Evolutionary conservation across 2,113 vertebrate genomes (phyloP), one percentile per base, ranked within the genome.

Genomic region (Noctilio leporinus): DNA sequence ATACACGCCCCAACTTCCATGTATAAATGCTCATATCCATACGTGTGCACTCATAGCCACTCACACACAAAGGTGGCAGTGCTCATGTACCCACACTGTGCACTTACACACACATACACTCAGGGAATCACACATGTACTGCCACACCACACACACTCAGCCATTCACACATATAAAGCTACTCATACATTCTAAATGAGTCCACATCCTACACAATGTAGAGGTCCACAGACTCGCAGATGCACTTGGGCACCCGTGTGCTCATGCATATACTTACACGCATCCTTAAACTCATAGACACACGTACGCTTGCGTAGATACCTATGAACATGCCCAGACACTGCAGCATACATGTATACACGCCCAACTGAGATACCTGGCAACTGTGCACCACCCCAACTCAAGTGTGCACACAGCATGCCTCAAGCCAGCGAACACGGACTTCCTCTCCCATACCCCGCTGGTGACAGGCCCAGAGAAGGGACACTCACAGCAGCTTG

Each of bases 401-500:
- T 67, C 1, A 8, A 35, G 38, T 0, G 51, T 28, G 3, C 26
- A 11, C 43, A 47, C 33, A 11, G 59, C 15, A 24, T 5, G 30
- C n/a, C 69, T 40, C 0, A 2, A 10, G 22, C 15, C 14, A 12
- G 8, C 7, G 9, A 8, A 22, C 14, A 20, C 8, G 4, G 26
- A 38, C 8, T 0, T 11, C 17, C 45, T n/a, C 45, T 8, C 38
- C 22, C 14, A 45, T 43, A 1, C 19, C 33, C 43, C 3, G 0
- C 26, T 0, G 2, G 35, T 0, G 9, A 5, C 20, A 1, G 11
- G 76, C 47, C 1, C 0, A 0, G 1, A 1, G 0, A 14, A 11
- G 6, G 30, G 87, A 1, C 93, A 99, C 99, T 99, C 98, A 99
- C 99, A 99, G 99, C 99, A 99, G 99, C 98, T 99, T 99, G 95